phyloP scores from a whole-genome alignment of 2,797 vertebrate genomes.

The Pteronotus mesoamericanus region DNA sequence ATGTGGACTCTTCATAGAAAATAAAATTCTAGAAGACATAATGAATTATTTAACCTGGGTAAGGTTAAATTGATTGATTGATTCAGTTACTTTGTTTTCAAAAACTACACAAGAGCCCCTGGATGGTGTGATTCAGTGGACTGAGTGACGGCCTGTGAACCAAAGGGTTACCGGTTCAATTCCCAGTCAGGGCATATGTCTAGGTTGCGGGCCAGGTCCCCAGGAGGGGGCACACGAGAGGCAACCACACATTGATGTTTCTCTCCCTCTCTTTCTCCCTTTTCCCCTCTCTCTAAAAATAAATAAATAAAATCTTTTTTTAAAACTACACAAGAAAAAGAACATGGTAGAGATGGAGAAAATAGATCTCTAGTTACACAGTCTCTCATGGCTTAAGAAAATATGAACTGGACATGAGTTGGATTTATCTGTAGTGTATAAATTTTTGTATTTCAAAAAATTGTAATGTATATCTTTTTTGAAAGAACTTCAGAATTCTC shows the following conservation, averaged over 20 bases:
- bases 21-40: not conserved
- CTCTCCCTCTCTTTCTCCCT: too few species aligned
- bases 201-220: too few species aligned
- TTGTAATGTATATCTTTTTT: not conserved
- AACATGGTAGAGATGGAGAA: not conserved
- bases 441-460: not conserved
- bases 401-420: not conserved
- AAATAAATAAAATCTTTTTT: too few species aligned
- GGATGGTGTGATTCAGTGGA: too few species aligned
- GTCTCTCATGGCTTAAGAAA: not conserved
- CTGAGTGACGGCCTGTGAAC: too few species aligned
- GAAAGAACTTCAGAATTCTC: not conserved
- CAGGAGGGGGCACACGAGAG: too few species aligned
- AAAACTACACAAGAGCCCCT: not conserved
- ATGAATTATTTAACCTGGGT: not conserved
- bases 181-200: too few species aligned
- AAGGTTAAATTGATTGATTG: not conserved
- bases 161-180: too few species aligned
- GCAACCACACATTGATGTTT: too few species aligned
- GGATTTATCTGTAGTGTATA: not conserved
- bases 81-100: not conserved
- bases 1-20: not conserved
- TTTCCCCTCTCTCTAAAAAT: too few species aligned
- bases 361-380: not conserved
- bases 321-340: not conserved